These are phyloP conservation scores for Carposina sasakii DNA, from an alignment of 1,140 invertebrate genomes.

Conservation along the genomic window DNA sequence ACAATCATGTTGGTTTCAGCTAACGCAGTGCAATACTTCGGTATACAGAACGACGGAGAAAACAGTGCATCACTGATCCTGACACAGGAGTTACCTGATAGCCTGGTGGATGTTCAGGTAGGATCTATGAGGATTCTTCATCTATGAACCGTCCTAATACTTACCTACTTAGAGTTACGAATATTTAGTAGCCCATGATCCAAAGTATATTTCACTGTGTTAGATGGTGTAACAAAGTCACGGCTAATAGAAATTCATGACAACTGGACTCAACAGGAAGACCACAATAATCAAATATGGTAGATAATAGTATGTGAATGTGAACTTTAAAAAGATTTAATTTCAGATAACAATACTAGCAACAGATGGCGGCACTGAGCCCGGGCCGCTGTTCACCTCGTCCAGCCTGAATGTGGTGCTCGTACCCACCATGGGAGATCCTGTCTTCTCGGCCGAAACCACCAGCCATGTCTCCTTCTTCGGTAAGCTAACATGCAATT, in stretches of 20 bases:
- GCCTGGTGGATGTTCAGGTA: slow-evolving; percentile 43
- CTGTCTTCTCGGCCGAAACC: slow-evolving; percentile 26
- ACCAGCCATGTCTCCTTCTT: slow-evolving; percentile 35
- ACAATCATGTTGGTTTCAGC: slow-evolving; percentile 29
- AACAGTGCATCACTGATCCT: slow-evolving; percentile 44
- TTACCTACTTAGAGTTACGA: no score
- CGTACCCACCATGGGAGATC: slow-evolving; percentile 62
- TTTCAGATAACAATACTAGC: slow-evolving; percentile 55
- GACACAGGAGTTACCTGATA: slow-evolving; percentile 32
- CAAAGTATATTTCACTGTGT: no score
- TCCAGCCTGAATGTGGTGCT: slow-evolving; percentile 42
- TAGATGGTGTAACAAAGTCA: no score
- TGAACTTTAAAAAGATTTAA: no score
- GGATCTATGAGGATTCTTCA: no score
- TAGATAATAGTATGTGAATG: no score
- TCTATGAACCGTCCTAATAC: no score
- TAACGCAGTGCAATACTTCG: slow-evolving; percentile 43
- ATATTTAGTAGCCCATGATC: no score
- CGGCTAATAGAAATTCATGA: no score
- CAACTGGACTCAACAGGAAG: no score
- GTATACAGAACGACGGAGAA: slow-evolving; percentile 40
- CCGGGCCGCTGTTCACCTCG: slow-evolving; percentile 29
- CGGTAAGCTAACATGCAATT: no score
- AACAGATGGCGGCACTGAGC: slow-evolving; percentile 62
- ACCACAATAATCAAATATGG: no score